These are phyloP conservation scores for Acholoe squamosa DNA, from an alignment of 2,888 invertebrate genomes.

Conservation along the genomic window DNA sequence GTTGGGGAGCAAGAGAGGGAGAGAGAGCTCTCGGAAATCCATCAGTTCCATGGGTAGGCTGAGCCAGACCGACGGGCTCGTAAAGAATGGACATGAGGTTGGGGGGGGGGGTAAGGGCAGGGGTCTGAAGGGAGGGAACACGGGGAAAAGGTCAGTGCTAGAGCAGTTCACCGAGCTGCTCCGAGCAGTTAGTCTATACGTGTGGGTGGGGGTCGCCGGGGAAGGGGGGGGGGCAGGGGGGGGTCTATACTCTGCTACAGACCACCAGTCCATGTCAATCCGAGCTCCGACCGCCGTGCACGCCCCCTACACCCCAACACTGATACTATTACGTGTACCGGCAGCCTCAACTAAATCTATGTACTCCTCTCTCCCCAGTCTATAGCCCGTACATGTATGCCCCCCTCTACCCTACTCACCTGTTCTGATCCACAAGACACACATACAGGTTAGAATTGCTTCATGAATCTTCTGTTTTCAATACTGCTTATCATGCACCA, in stretches of 20 bases:
- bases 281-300: neutral
- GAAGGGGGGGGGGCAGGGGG: neutral
- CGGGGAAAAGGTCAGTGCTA: neutral
- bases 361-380: neutral
- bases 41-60: slow-evolving; percentile 1
- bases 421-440: too few relatives aligned
- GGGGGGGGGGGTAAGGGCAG: neutral
- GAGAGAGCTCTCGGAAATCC: slow-evolving; percentile 38
- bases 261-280: slow-evolving; percentile 24
- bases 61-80: slow-evolving; percentile 49
- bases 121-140: neutral
- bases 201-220: neutral
- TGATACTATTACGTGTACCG: slow-evolving; percentile 48
- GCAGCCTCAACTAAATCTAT: slow-evolving; percentile 39
- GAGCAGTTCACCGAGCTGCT: neutral
- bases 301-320: slow-evolving; percentile 18
- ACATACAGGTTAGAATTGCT: too few relatives aligned
- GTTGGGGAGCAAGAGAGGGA: neutral
- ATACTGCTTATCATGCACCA: too few relatives aligned
- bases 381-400: too few relatives aligned
- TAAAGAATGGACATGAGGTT: slow-evolving; percentile 42
- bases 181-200: too few relatives aligned
- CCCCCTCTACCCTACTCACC: too few relatives aligned
- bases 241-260: neutral
- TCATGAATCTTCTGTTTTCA: too few relatives aligned